phyloP scores from a whole-genome alignment of 1,140 invertebrate species.

The Triops cancriformis region DNA sequence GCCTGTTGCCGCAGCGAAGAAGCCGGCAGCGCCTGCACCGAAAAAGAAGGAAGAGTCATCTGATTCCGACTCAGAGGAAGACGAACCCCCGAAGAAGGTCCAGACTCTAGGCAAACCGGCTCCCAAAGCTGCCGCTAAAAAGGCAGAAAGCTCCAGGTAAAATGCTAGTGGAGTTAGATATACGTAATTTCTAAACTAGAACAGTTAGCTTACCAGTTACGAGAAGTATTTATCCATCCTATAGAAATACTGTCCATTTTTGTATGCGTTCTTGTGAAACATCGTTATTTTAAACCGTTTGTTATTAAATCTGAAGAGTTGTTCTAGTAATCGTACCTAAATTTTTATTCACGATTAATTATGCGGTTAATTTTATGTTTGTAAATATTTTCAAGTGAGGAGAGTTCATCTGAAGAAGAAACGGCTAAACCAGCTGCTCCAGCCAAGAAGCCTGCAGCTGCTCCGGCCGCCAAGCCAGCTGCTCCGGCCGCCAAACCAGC shows the following conservation, averaged over 20 bases:
- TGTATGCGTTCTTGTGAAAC: too few species aligned
- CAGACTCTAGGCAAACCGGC: constrained; percentile 1
- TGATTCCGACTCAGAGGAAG: constrained; percentile 28
- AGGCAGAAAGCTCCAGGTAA: constrained; percentile 24
- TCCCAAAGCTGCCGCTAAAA: constrained; percentile 28
- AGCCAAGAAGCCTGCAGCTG: background rate
- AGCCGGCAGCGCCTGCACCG: constrained; percentile 11
- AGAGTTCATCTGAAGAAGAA: constrained; percentile 29
- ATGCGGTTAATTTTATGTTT: background rate
- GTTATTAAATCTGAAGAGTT: too few species aligned
- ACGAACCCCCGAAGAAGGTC: constrained; percentile 25
- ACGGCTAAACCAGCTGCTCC: background rate
- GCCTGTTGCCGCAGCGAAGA: background rate
- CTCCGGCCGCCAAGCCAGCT: constrained; percentile 21
- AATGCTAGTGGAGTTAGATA: too few species aligned
- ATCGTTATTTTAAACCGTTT: too few species aligned
- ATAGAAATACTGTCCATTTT: too few species aligned
- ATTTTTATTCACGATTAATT: background rate
- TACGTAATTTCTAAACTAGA: too few species aligned
- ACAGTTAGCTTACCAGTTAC: too few species aligned
- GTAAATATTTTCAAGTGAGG: background rate
- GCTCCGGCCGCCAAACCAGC: constrained; percentile 21
- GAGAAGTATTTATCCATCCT: too few species aligned
- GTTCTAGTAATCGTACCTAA: background rate
- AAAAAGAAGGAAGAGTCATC: constrained; percentile 30